Percentiles rank a stretch among this genome's conserved stretches.
These are phyloP conservation scores for Sinocyclocheilus rhinocerous DNA, from an alignment of 2,113 vertebrate genomes.

Conservation along the genomic window DNA sequence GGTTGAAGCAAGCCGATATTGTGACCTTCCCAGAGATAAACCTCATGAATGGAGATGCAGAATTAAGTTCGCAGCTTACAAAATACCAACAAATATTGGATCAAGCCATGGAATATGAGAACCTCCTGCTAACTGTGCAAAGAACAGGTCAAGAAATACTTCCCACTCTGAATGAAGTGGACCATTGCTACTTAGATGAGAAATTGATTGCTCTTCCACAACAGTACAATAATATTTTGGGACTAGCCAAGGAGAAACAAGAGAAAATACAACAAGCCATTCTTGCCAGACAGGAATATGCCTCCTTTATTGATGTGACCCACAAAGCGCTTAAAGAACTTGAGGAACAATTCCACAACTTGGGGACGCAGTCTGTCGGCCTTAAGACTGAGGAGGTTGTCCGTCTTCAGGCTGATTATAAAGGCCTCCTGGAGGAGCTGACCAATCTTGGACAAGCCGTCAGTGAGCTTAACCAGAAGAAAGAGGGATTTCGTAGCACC, in stretches of 20 bases:
- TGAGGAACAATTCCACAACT: constrained; percentile 84
- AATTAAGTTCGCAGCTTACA: constrained; percentile 81
- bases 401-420: constrained; percentile 80
- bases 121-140: constrained; percentile 87
- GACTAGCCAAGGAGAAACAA: constrained; percentile 91
- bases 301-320: constrained; percentile 87
- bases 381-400: constrained; percentile 79
- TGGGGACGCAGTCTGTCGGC: constrained; percentile 78
- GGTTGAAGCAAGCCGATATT: constrained; percentile 91
- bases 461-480: constrained; percentile 89
- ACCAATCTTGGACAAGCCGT: constrained; percentile 81
- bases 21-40: constrained; percentile 93
- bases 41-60: constrained; percentile 81
- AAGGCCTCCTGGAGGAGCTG: constrained; percentile 79
- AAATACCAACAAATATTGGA: constrained; percentile 90
- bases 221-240: constrained; percentile 85
- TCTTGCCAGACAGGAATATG: constrained; percentile 85
- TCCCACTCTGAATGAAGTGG: constrained; percentile 88
- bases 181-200: constrained; percentile 91
- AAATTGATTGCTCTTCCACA: constrained; percentile 89
- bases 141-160: constrained; percentile 92
- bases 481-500: constrained; percentile 87
- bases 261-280: constrained; percentile 89
- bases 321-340: constrained; percentile 85
- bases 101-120: constrained; percentile 92